A percentile compares a stretch with the other conserved stretches of the same genome.
Conservation (phyloP, 2,888 invertebrate species). For the Mayetiola destructor region DNA sequence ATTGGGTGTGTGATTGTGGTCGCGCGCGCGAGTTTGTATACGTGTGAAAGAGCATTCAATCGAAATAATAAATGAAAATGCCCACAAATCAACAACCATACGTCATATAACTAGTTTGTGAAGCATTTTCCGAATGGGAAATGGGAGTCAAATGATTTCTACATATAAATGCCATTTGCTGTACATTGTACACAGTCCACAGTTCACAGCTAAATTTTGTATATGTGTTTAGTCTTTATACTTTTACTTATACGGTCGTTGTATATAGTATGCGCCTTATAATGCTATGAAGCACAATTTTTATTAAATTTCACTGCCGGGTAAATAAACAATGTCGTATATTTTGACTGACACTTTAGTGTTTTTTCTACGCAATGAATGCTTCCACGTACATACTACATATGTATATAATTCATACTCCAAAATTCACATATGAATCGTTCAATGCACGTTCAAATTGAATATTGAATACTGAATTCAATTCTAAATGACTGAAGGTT, state of each 20-base stretch:
- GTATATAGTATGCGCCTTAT: background rate
- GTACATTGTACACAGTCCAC: no score
- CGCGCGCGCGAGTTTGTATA: no score
- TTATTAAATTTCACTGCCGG: constrained; percentile 21
- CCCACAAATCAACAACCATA: no score
- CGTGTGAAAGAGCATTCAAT: no score
- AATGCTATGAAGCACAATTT: constrained; percentile 15
- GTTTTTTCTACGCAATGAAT: constrained; percentile 17
- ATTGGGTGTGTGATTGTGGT: no score
- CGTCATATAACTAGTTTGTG: no score
- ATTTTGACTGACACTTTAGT: constrained; percentile 21
- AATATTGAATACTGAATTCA: no score
- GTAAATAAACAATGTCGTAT: constrained; percentile 19
- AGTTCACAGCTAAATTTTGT: no score
- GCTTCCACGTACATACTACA: constrained; percentile 2
- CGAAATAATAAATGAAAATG: no score
- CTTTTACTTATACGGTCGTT: background rate
- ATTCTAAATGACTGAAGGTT: background rate
- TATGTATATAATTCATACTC: background rate
- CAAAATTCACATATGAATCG: constrained; percentile 3
- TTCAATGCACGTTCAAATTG: background rate
- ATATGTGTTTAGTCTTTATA: background rate
- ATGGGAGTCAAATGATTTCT: no score
- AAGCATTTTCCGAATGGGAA: no score
- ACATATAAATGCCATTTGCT: no score